Evolutionary conservation across 2,797 vertebrate species (phyloP), one percentile per base, ranked within the genome.

Genomic region (Pseudopleuronectes americanus): DNA sequence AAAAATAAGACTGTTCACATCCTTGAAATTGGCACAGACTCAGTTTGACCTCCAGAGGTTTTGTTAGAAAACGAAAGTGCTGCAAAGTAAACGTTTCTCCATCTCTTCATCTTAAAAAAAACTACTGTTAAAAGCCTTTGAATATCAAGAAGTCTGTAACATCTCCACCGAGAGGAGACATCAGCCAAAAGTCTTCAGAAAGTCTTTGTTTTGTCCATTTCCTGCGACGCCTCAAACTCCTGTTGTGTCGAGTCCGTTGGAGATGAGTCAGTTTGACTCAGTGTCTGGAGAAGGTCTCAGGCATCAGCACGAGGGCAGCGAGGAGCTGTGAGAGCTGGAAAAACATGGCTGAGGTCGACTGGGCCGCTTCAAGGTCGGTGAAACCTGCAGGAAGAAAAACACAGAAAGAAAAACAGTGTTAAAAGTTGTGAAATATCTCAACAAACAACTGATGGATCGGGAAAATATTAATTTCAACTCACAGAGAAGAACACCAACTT

Each of bases 311-410:
- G 93, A 89, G 88, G 91, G 93, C 92, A 90, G 93, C 93, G 90
- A 59, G 92, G 89, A 90, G 86, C 90, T 86, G 93, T 92, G 92
- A 91, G 67, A 96, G 43, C 19, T 19, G 7, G 23, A 17, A 48
- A 21, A 21, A 48, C 63, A 66, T 63, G 88, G 88, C 88, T 81
- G 89, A 93, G 87, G 83, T 77, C 83, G 84, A 85, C 86, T 71
- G 66, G 74, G 49, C 70, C 79, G 62, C 74, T 89, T 94, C 95
- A 99, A 19, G 98, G 98, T 89, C 97, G 95, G 79, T 99, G 97
- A 93, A 99, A 99, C 95, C 98, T 99, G 87, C 51, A 57, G 53
- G 41, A 36, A 17, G 52, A 64, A 45, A 61, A 51, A 60, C 28
- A 36, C 31, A 38, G 1, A 24, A 26, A n/a, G 21, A 64, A 4